Evolutionary conservation across 2,888 invertebrate genomes (phyloP).

Genomic region (Oligia strigilis): DNA sequence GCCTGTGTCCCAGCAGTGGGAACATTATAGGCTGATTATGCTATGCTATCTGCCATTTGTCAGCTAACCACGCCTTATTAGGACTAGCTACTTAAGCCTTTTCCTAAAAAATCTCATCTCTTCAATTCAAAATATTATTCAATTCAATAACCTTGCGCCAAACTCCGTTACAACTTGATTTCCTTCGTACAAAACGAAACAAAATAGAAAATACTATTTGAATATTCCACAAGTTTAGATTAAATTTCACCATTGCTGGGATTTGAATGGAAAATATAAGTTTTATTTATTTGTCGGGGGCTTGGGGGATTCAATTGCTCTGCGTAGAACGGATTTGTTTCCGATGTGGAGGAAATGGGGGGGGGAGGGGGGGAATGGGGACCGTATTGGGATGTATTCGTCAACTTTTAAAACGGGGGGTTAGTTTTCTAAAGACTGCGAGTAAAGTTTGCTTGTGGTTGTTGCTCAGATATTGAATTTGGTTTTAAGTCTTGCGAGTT

Average conservation of each 20-base stretch:
- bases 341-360: conserved; percentile 23
- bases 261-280: conserved; percentile 65
- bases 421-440: conserved; percentile 34
- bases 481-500: conserved; percentile 5
- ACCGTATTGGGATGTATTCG: conserved; percentile 39
- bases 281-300: conserved; percentile 64
- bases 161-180: conserved; percentile 32
- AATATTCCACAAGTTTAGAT: conserved; percentile 67
- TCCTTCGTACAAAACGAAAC: conserved; percentile 44
- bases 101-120: neutral
- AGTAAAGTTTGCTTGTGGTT: conserved; percentile 2
- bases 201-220: conserved; percentile 55
- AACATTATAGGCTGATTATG: no score
- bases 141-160: conserved; percentile 1
- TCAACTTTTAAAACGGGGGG: conserved; percentile 39
- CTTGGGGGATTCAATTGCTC: conserved; percentile 58
- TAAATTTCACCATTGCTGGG: conserved; percentile 60
- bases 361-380: neutral
- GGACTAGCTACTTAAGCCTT: neutral
- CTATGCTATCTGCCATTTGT: neutral
- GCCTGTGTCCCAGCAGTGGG: no score
- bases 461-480: neutral
- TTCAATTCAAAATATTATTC: conserved; percentile 3
- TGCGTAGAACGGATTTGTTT: conserved; percentile 56
- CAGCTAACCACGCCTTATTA: neutral